phyloP scores from a whole-genome alignment of 2,113 vertebrate genomes.

The Podarcis raffonei region DNA sequence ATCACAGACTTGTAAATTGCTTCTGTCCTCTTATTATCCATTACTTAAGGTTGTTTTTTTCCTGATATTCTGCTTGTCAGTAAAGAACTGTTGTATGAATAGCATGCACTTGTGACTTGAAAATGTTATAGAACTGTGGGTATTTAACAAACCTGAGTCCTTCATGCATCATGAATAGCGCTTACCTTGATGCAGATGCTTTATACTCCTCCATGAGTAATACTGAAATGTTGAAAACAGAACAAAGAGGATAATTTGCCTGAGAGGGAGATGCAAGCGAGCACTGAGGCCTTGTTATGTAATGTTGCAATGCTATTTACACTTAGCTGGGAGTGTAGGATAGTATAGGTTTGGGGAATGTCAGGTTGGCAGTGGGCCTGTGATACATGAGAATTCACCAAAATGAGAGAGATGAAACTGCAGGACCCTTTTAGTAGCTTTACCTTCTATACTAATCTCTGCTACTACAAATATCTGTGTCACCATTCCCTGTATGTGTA shows the following conservation, averaged over 20 bases:
- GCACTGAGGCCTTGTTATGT: neutral
- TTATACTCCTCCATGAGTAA: neutral
- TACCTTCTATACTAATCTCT: neutral
- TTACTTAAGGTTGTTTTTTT: neutral
- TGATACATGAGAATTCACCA: neutral
- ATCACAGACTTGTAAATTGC: constrained; percentile 1
- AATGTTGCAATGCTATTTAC: neutral
- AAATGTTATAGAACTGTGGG: neutral
- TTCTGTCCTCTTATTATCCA: neutral
- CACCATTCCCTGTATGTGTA: neutral
- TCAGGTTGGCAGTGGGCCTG: neutral
- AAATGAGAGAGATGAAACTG: neutral
- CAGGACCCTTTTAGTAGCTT: neutral
- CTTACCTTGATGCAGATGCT: neutral
- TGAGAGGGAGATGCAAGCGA: neutral
- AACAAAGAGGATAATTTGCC: neutral
- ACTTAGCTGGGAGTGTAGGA: neutral
- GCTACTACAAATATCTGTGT: neutral
- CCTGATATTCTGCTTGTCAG: neutral
- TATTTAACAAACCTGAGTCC: neutral
- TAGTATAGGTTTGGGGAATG: neutral
- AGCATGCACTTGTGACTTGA: neutral
- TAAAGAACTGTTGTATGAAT: neutral
- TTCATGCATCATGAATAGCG: neutral
- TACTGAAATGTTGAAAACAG: neutral